Percentiles rank a stretch among this genome's conserved stretches.
These are phyloP conservation scores for Falco naumanni DNA, from an alignment of 2,797 vertebrate genomes.

Conservation along the genomic window DNA sequence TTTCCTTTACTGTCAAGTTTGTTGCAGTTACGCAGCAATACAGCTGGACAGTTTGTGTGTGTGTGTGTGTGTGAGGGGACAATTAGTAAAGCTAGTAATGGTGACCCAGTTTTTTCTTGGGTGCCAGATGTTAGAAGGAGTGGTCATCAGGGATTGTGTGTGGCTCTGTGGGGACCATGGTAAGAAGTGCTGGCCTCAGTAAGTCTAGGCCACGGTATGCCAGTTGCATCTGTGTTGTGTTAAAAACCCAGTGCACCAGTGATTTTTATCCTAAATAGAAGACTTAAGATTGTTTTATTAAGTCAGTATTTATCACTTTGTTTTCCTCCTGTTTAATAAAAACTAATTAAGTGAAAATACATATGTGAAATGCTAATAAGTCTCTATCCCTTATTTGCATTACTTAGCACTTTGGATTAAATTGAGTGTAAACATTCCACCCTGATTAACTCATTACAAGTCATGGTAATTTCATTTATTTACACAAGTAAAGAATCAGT, in stretches of 20 bases:
- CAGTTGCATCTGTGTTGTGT: neutral
- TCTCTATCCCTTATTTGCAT: neutral
- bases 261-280: neutral
- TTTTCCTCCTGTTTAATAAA: neutral
- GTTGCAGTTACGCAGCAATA: neutral
- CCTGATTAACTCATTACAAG: neutral
- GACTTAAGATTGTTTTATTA: neutral
- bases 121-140: neutral
- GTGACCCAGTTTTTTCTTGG: neutral
- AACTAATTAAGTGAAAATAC: neutral
- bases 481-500: neutral
- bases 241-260: neutral
- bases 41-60: neutral
- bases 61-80: too few species aligned
- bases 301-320: neutral
- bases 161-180: accelerated
- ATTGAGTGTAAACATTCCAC: neutral
- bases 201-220: neutral
- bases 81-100: neutral
- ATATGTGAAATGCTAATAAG: neutral
- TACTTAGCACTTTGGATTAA: neutral
- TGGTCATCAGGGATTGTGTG: too few species aligned
- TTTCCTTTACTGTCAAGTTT: neutral
- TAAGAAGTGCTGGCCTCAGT: neutral
- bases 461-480: too few species aligned